phyloP scores from a whole-genome alignment of 2,888 invertebrate species.

The Oscheius sp. region DNA sequence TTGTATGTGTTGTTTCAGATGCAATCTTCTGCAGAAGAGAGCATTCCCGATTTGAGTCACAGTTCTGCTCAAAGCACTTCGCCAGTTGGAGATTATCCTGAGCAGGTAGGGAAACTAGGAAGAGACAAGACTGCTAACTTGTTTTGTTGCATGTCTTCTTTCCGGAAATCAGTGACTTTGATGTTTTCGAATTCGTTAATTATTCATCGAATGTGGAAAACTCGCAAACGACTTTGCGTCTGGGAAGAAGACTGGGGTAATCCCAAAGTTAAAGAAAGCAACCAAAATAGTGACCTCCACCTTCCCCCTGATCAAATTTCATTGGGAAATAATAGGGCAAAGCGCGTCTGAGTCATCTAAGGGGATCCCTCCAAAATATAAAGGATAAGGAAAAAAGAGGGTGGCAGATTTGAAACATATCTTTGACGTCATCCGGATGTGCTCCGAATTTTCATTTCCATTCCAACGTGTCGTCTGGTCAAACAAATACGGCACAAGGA shows the following conservation, averaged over 20 bases:
- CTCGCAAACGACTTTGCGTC: neutral
- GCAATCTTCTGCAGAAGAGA: slow-evolving; percentile 21
- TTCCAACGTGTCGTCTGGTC: slow-evolving; percentile 27
- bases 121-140: too few relatives aligned
- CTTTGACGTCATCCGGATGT: slow-evolving; percentile 19
- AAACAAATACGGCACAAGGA: slow-evolving; percentile 24
- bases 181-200: neutral
- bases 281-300: neutral
- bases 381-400: neutral
- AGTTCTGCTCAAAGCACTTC: slow-evolving; percentile 34
- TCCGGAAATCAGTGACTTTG: neutral
- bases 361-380: too few relatives aligned
- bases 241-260: neutral
- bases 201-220: slow-evolving; percentile 4
- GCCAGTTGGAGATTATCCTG: slow-evolving; percentile 33
- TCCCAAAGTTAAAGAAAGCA: neutral
- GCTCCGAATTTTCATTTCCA: slow-evolving; percentile 27
- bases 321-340: neutral
- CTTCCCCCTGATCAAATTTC: neutral
- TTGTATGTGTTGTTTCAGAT: slow-evolving; percentile 9
- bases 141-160: too few relatives aligned
- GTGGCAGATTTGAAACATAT: slow-evolving; percentile 1
- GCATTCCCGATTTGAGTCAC: slow-evolving; percentile 33
- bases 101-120: too few relatives aligned
- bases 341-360: neutral